Base-by-base conservation (phyloP, 1,140 invertebrate species). In the Drosophila oshimai region DNA sequence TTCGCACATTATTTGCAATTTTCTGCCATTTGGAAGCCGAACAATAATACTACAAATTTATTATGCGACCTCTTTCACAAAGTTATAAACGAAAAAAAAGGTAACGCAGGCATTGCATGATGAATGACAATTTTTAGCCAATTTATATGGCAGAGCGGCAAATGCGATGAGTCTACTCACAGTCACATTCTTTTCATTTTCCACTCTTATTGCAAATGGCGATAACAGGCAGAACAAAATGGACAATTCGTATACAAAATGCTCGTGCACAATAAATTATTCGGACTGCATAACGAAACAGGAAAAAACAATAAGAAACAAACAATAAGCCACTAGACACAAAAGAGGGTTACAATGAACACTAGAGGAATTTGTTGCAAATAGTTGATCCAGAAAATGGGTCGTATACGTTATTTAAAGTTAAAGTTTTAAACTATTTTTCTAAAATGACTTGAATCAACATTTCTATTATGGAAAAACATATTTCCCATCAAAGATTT, bases 91-190 rank as follows among this genome's bases (percentile, higher is more conserved):
- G 36, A 60, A 31, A 41, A 61, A 22, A 51, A 6, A 42, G n/a
- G 33, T 34, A 42, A 36, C 15, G 28, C 29, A 24, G 34, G 44
- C 72, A 55, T 74, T 39, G 67, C 68, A 73, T 83, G 84, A 80
- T 74, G 64, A 76, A 73, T 89, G 78, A 77, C 72, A 76, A 89
- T 80, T 84, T 89, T 80, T 71, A 77, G 54, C 44, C 69, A 73
- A 87, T 74, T 80, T 77, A 39, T 33, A 20, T 70, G 15, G 13
- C 51, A 58, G 7, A 33, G 31, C 41, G 49, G 57, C 26, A 53
- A 44, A 34, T 55, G 29, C 29, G 26, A 62, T 61, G 72, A 64
- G 47, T 71, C 18, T 22, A 31, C 36, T 13, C 44, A 29, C 20
- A 50, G 26, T 46, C 41, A 45, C 20, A 54, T 29, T 79, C 57